A percentile compares a stretch with the other conserved stretches of the same genome.
Evolutionary conservation across 2,797 vertebrate genomes (phyloP).

Genomic region (Sylvia borin): DNA sequence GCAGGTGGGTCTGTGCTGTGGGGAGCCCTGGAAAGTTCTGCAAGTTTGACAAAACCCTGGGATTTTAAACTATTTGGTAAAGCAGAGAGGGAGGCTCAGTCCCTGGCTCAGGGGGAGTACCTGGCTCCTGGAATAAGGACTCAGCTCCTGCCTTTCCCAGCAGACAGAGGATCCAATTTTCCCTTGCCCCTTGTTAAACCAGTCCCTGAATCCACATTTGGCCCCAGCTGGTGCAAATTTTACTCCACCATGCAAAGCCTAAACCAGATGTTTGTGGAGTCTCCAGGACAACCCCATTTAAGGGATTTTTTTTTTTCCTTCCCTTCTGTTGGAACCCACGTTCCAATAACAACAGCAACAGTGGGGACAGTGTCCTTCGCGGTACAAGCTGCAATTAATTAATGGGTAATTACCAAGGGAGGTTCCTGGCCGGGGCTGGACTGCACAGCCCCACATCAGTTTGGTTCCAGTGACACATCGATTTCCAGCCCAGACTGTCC

Average conservation of each 20-base stretch:
- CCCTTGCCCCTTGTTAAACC: fast-evolving
- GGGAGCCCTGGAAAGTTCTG: not conserved
- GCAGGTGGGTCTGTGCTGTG: not conserved
- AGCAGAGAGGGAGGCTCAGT: not conserved
- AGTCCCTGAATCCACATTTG: not conserved
- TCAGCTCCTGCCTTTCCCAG: not conserved
- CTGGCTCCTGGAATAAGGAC: not conserved
- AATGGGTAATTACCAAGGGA: not conserved
- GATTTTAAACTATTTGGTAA: not conserved
- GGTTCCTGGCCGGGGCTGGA: not conserved
- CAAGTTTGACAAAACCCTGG: not conserved
- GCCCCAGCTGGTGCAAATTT: not conserved
- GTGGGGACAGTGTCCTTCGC: not conserved
- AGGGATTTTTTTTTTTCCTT: not conserved
- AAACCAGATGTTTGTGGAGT: not conserved
- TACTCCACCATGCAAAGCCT: fast-evolving
- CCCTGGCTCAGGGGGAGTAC: not conserved
- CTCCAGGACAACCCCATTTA: not conserved
- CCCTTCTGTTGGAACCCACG: not conserved
- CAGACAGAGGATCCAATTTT: not conserved
- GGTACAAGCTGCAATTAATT: not conserved
- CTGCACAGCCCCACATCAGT: not conserved
- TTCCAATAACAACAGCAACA: not conserved
- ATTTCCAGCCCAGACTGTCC: not conserved
- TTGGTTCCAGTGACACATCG: not conserved